Percentiles rank a stretch among this genome's conserved stretches.
Evolutionary conservation across 2,113 vertebrate genomes (phyloP).

Genomic region (Muscicapa adusta): DNA sequence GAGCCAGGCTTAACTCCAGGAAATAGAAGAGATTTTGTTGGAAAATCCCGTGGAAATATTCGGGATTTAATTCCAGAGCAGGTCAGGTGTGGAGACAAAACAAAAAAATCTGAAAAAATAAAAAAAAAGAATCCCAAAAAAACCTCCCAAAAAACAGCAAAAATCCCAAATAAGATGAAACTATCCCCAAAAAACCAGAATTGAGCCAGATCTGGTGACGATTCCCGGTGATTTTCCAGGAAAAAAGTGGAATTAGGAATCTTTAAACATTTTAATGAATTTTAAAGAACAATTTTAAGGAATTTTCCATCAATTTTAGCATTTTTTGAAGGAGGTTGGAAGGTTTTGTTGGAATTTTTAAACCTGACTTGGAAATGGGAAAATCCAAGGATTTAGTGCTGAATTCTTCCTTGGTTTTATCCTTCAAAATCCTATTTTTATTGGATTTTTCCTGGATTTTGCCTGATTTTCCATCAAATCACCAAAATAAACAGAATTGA

Average conservation of each 20-base stretch:
- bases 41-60: neutral
- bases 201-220: rapidly evolving
- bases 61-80: rapidly evolving
- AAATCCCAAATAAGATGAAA: neutral
- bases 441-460: rapidly evolving
- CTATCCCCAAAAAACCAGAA: rapidly evolving
- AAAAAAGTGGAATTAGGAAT: rapidly evolving
- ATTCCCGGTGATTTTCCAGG: rapidly evolving
- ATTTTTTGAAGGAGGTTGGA: rapidly evolving
- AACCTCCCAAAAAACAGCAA: rapidly evolving
- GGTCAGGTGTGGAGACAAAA: rapidly evolving
- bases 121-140: no score
- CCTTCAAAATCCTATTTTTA: neutral
- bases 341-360: neutral
- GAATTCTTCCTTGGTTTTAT: neutral
- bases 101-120: neutral
- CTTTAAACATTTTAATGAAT: rapidly evolving
- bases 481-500: rapidly evolving
- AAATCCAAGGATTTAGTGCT: neutral
- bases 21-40: neutral
- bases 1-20: neutral
- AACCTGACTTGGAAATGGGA: rapidly evolving
- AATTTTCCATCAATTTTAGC: neutral
- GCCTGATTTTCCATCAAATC: neutral
- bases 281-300: rapidly evolving